Conservation (phyloP, 2,797 vertebrate species). For the Morelia viridis region DNA sequence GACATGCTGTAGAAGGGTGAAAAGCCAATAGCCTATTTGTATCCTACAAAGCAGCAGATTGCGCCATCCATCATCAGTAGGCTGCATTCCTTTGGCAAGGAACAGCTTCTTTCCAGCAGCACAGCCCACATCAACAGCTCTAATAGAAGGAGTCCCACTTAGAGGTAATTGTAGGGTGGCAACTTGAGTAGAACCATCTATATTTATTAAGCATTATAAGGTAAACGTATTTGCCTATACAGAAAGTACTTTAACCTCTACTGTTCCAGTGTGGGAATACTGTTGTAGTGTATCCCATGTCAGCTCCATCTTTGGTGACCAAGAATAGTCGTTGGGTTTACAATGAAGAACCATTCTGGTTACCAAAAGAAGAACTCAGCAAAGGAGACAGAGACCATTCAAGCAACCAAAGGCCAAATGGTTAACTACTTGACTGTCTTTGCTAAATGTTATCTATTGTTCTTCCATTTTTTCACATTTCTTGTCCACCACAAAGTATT, state of each 20-base stretch:
- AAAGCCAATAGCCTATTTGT: background rate
- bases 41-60: background rate
- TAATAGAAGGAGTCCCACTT: background rate
- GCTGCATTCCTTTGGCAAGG: background rate
- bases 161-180: background rate
- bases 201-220: background rate
- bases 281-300: background rate
- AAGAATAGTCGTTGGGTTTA: too few species aligned
- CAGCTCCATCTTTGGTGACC: too few species aligned
- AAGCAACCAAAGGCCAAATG: too few species aligned
- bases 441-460: background rate
- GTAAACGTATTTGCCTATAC: background rate
- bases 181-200: background rate
- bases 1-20: background rate
- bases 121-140: background rate
- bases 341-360: too few species aligned
- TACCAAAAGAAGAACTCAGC: too few species aligned
- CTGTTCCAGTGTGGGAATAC: background rate
- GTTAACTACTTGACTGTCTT: background rate
- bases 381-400: too few species aligned
- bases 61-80: background rate
- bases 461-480: background rate
- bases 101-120: background rate
- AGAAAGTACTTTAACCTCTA: background rate
- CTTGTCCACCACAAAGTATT: background rate